Evolutionary conservation across 2,888 invertebrate genomes (phyloP).

Genomic region (Dascillus cervinus): DNA sequence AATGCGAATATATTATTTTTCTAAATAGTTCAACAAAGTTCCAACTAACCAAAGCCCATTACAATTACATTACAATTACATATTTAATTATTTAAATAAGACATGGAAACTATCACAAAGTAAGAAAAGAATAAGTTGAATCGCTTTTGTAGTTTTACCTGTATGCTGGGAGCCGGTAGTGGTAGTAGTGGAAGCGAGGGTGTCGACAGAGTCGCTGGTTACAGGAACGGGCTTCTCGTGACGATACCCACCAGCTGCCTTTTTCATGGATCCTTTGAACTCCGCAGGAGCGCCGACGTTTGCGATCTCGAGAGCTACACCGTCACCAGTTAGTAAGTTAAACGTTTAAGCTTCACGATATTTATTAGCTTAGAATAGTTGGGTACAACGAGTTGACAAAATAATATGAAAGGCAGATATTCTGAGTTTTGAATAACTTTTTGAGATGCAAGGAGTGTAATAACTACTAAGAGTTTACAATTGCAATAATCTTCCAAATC

Average conservation of each 20-base stretch:
- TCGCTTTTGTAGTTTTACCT: slow-evolving; percentile 25
- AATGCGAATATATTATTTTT: background rate
- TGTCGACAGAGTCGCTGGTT: slow-evolving; percentile 35
- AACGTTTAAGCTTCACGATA: no score
- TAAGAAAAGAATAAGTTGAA: background rate
- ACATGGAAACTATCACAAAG: background rate
- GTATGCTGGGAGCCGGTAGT: slow-evolving; percentile 38
- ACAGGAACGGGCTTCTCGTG: slow-evolving; percentile 32
- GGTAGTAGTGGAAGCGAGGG: slow-evolving; percentile 31
- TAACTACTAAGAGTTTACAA: no score
- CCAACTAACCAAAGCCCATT: background rate
- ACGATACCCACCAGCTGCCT: slow-evolving; percentile 31
- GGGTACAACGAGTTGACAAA: no score
- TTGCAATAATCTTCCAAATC: no score
- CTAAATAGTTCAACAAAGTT: background rate
- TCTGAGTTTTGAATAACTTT: no score
- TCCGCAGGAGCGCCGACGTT: slow-evolving; percentile 27
- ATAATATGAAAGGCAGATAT: no score
- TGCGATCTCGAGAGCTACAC: slow-evolving; percentile 30
- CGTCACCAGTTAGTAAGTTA: slow-evolving; percentile 20
- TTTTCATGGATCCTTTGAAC: slow-evolving; percentile 36
- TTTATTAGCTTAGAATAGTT: no score
- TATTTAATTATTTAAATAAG: background rate
- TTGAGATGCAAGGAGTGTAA: no score
- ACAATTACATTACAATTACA: background rate